Conservation (phyloP, 2,113 vertebrate genomes). For the Gulo gulo region DNA sequence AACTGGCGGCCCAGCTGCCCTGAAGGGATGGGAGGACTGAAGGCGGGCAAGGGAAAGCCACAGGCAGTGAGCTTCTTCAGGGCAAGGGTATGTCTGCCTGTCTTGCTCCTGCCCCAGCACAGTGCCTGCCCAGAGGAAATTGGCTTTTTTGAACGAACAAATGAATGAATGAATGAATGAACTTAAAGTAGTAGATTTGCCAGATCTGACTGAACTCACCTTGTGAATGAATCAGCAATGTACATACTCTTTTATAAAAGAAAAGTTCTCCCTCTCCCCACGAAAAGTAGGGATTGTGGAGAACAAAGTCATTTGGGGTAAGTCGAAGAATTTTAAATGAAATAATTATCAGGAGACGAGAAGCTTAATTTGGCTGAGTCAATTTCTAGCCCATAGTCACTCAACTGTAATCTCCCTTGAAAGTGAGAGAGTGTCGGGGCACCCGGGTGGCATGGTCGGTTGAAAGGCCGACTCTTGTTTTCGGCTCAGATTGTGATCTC, state of each 20-base stretch:
- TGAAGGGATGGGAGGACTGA: background rate
- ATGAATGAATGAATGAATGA: background rate
- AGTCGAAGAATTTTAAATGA: background rate
- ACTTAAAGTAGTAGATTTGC: background rate
- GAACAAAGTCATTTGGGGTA: background rate
- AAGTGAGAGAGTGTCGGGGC: background rate
- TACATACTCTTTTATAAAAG: background rate
- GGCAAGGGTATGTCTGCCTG: background rate
- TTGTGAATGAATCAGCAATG: background rate
- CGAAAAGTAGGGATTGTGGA: background rate
- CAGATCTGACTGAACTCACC: background rate
- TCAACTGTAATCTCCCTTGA: background rate
- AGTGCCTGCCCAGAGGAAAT: background rate
- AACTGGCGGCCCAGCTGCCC: background rate
- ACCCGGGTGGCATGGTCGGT: background rate
- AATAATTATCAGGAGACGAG: background rate
- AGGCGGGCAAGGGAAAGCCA: background rate
- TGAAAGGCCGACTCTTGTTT: background rate
- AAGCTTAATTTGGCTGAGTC: background rate
- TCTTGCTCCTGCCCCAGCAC: background rate
- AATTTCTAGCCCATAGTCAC: background rate
- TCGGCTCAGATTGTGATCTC: background rate
- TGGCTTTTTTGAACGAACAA: background rate
- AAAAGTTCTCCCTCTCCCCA: background rate
- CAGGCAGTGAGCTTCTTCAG: background rate